Conservation (phyloP, 2,888 invertebrate genomes). For the Drosophila picticornis region DNA sequence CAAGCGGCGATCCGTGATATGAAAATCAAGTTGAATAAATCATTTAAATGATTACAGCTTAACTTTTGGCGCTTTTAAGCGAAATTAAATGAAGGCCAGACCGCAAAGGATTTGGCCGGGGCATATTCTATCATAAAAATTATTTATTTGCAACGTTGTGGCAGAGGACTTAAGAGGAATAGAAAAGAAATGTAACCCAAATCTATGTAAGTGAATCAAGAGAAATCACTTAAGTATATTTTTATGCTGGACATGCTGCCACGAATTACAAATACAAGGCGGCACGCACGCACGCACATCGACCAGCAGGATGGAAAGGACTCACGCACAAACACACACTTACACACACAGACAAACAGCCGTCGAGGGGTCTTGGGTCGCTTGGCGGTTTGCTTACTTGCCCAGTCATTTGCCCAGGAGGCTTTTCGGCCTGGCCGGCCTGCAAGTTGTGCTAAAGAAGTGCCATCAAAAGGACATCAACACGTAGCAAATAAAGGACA, state of each 20-base stretch:
- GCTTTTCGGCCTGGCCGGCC: conserved; percentile 41
- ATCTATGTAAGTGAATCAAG: conserved; percentile 81
- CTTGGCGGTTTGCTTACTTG: conserved; percentile 60
- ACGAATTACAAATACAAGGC: conserved; percentile 80
- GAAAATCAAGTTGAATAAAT: conserved; percentile 80
- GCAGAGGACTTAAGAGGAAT: conserved; percentile 39
- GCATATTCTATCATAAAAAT: conserved; percentile 74
- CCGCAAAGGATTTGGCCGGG: conserved; percentile 21
- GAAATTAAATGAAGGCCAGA: conserved; percentile 76
- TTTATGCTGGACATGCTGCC: conserved; percentile 81
- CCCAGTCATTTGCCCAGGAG: conserved; percentile 71
- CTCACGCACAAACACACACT: conserved; percentile 66
- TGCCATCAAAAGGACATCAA: conserved; percentile 82
- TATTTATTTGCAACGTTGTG: conserved; percentile 70
- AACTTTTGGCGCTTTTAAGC: conserved; percentile 81
- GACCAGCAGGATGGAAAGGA: conserved; percentile 18
- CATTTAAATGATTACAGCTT: conserved; percentile 81
- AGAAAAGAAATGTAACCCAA: conserved; percentile 80
- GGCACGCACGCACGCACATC: conserved; percentile 58
- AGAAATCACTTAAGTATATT: conserved; percentile 82
- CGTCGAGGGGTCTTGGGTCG: conserved; percentile 39
- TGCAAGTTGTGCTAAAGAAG: conserved; percentile 59
- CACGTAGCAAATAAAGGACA: conserved; percentile 82
- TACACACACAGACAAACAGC: conserved; percentile 16
- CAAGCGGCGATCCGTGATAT: conserved; percentile 70